A percentile compares a stretch with the other conserved stretches of the same genome.
Evolutionary conservation across 1,140 invertebrate genomes (phyloP).

Genomic region (Andricus grossulariae): DNA sequence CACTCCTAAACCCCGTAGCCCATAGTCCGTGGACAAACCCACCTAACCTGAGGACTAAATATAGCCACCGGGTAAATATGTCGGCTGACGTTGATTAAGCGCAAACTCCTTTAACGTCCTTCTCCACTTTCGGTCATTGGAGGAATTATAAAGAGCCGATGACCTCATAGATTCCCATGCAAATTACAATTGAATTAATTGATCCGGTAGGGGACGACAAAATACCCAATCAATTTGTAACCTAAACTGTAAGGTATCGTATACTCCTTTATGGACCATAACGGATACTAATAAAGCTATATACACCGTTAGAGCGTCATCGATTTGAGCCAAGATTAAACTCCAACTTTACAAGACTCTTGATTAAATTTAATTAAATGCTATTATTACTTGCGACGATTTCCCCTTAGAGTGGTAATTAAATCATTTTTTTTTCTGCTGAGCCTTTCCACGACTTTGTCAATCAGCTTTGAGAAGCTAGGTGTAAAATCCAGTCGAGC

Average conservation of each 20-base stretch:
- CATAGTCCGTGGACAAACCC: conserved; percentile 2
- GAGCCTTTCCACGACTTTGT: not conserved
- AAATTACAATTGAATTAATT: conserved; percentile 16
- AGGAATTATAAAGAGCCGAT: conserved; percentile 29
- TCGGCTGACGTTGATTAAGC: conserved; percentile 46
- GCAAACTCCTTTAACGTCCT: conserved; percentile 55
- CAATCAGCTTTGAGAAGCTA: not conserved
- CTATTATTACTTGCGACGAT: not conserved
- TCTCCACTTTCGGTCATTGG: conserved; percentile 37
- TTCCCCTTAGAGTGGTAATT: too few relatives aligned
- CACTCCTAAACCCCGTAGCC: conserved; percentile 11
- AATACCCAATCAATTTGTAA: conserved; percentile 30
- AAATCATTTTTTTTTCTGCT: not conserved
- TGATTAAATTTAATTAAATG: conserved; percentile 21
- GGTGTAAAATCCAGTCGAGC: not conserved
- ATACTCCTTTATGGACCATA: conserved; percentile 17
- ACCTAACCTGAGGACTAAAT: conserved; percentile 41
- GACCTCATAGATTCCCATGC: not conserved
- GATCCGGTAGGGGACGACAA: conserved; percentile 18
- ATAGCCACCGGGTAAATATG: conserved; percentile 40
- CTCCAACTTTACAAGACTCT: not conserved
- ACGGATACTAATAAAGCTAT: not conserved
- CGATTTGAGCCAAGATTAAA: not conserved
- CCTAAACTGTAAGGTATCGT: conserved; percentile 6
- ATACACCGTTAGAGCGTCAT: not conserved